A percentile compares a stretch with the other conserved stretches of the same genome.
These are phyloP conservation scores for Drosophila triauraria DNA, from an alignment of 1,140 invertebrate species.

Conservation along the genomic window DNA sequence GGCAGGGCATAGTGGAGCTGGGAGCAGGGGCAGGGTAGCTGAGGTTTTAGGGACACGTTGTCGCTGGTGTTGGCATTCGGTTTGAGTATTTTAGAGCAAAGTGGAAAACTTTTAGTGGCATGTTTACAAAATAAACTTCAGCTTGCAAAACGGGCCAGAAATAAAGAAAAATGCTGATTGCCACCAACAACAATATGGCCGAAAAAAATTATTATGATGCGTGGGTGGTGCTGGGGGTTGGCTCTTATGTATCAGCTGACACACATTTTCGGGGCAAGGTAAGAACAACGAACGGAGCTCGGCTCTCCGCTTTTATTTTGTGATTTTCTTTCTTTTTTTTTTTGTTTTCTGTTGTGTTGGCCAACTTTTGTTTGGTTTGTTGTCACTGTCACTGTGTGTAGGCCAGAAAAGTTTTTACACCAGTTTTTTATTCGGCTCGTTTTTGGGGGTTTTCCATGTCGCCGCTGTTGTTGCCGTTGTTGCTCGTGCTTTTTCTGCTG, in stretches of 20 bases:
- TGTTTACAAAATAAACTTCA: constrained; percentile 84
- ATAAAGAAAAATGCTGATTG: constrained; percentile 78
- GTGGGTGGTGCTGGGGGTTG: constrained; percentile 33
- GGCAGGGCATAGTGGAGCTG: not conserved
- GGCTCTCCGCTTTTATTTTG: constrained; percentile 19
- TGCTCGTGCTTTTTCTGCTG: constrained; percentile 70
- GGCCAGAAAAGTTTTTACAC: constrained; percentile 52
- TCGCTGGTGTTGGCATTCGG: constrained; percentile 79
- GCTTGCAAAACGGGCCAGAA: constrained; percentile 70
- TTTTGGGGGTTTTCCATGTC: constrained; percentile 37
- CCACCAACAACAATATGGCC: constrained; percentile 44
- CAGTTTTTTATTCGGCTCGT: constrained; percentile 26
- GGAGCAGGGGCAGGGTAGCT: not conserved
- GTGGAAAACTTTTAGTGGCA: constrained; percentile 84
- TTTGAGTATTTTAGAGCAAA: constrained; percentile 83
- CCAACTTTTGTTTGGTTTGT: constrained; percentile 76
- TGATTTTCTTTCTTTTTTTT: constrained; percentile 8
- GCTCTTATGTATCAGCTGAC: constrained; percentile 61
- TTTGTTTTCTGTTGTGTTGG: constrained; percentile 23
- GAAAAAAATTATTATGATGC: constrained; percentile 70
- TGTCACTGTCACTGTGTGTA: constrained; percentile 72
- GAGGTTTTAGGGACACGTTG: constrained; percentile 53
- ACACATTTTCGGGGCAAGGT: constrained; percentile 74
- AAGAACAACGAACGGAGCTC: constrained; percentile 48
- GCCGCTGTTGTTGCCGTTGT: constrained; percentile 31